phyloP scores from a whole-genome alignment of 2,113 vertebrate species.

The Callipepla squamata region DNA sequence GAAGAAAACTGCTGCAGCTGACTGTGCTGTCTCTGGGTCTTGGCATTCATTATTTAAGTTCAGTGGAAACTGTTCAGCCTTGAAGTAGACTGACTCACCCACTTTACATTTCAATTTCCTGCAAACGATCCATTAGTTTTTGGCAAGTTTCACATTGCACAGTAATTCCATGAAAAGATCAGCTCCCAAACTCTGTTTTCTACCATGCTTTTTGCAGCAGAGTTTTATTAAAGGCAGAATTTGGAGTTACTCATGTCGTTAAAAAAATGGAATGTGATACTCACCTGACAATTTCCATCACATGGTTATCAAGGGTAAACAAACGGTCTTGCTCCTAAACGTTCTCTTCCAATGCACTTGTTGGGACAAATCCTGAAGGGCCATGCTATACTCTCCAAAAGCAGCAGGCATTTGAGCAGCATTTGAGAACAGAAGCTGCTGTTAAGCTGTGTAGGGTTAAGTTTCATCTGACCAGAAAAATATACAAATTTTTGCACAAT shows the following conservation, averaged over 20 bases:
- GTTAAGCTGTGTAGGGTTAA: not conserved
- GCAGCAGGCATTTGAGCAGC: not conserved
- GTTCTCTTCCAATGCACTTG: not conserved
- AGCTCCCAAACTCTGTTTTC: slow-evolving; percentile 16
- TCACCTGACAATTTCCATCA: not conserved
- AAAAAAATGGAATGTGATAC: not conserved
- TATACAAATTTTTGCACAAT: not conserved
- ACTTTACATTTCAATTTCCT: slow-evolving; percentile 79
- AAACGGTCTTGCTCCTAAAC: not conserved
- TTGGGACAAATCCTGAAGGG: not conserved
- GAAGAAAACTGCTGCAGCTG: slow-evolving; percentile 21
- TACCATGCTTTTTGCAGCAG: not conserved
- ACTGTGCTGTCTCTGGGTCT: slow-evolving; percentile 55
- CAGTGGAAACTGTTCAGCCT: slow-evolving; percentile 75
- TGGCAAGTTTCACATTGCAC: slow-evolving; percentile 63
- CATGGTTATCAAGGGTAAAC: not conserved
- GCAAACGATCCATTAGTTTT: slow-evolving; percentile 75
- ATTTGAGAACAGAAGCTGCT: not conserved
- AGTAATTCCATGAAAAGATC: slow-evolving; percentile 60
- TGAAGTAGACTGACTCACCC: slow-evolving; percentile 78
- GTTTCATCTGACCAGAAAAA: not conserved
- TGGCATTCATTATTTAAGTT: slow-evolving; percentile 78
- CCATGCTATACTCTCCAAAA: not conserved
- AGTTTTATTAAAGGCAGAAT: slow-evolving; percentile 23
- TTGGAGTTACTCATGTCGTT: not conserved